Base-by-base conservation (phyloP, 2,113 vertebrate species). In the Rattus norvegicus region DNA sequence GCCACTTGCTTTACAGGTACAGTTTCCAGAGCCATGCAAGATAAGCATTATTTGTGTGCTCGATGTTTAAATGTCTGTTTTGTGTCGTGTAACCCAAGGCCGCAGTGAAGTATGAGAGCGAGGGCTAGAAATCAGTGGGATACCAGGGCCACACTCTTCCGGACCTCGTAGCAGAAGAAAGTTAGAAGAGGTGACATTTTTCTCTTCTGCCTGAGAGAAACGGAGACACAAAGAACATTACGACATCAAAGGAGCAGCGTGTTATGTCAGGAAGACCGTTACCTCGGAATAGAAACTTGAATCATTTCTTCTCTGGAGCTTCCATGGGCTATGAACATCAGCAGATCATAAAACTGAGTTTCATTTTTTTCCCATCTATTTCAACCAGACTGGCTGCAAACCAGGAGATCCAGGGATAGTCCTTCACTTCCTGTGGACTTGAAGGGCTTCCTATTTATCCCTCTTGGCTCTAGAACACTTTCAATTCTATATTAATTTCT, bases 371-470 rank as follows among this genome's bases (percentile, higher is more conserved):
- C 65, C 39, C 17, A 17, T 47, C 39, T 14, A 17, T 56, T 30
- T 81, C 67, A 47, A 30, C 12, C 33, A 47, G 65, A 91, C 56
- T 17, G 43, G 24, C 63, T 76, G 13, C 30, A 77, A 86, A 7
- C 43, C 52, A 24, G 65, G n/a, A 19, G 26, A 14, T 39, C 88
- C 0, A 0, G 77, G 73, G 16, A 6, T 33, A 16, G 12, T 26
- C 49, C 54, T 56, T 54, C 3, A 22, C 24, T 43, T 76, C 52
- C 73, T 22, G 0, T 1, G 36, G 1, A 3, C 1, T 2, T 22
- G 2, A 22, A 0, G 11, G 13, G 13, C 5, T 56, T 17, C 19
- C 0, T 13, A 16, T 76, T 52, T 39, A 43, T 9, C 9, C 1
- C 7, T 26, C 56, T 85, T 49, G 63, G 49, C 43, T 47, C 54